A percentile compares a stretch with the other conserved stretches of the same genome.
Evolutionary conservation across 2,797 vertebrate species (phyloP).

Genomic region (Microctenopoma steveboyesi): DNA sequence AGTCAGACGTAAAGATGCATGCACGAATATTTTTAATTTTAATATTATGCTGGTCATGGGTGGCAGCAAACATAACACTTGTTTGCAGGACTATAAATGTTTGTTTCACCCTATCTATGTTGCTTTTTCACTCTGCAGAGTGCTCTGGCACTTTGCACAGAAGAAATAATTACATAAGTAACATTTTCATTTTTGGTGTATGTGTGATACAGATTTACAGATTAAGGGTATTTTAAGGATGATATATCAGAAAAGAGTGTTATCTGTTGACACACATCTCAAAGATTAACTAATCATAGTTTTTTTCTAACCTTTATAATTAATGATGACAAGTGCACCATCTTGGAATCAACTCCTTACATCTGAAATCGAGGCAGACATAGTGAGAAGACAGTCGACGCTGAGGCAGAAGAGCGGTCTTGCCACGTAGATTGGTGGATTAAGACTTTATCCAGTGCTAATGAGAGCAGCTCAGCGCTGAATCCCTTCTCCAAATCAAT

Average conservation of each 20-base stretch:
- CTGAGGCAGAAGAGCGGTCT: slow-evolving; percentile 9
- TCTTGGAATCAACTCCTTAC: slow-evolving; percentile 25
- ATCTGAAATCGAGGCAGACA: slow-evolving; percentile 19
- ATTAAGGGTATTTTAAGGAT: no score
- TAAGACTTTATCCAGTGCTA: slow-evolving; percentile 80
- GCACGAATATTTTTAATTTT: no score
- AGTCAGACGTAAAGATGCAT: no score
- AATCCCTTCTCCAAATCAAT: slow-evolving; percentile 78
- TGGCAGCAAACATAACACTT: no score
- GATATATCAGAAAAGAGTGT: not conserved
- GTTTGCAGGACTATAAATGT: no score
- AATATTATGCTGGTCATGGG: no score
- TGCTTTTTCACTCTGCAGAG: no score
- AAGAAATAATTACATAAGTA: no score
- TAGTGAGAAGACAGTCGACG: slow-evolving; percentile 8
- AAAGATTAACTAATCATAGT: slow-evolving; percentile 15
- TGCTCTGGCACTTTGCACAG: no score
- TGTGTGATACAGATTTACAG: no score
- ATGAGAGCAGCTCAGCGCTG: slow-evolving; percentile 75
- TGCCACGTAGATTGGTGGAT: slow-evolving; percentile 58
- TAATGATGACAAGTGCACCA: slow-evolving; percentile 13
- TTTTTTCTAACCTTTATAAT: slow-evolving; percentile 31
- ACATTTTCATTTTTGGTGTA: no score
- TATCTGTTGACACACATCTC: not conserved
- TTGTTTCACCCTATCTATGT: no score